Evolutionary conservation across 2,113 vertebrate genomes (phyloP).

Genomic region (Entomyzon cyanotis): DNA sequence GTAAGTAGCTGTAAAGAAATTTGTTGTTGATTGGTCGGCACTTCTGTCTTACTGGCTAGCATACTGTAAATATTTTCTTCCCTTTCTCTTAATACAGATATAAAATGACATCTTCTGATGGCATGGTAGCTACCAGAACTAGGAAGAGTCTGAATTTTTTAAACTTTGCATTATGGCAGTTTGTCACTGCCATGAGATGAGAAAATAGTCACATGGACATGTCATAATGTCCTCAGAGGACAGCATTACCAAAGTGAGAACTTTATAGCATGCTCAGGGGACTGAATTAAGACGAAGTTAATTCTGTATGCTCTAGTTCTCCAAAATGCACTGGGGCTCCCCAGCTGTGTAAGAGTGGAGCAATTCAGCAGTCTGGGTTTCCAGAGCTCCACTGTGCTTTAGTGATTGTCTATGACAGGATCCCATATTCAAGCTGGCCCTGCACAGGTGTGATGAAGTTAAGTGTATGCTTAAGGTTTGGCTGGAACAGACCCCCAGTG

Average conservation of each 20-base stretch:
- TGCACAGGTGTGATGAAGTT: background rate
- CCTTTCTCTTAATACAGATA: background rate
- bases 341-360: background rate
- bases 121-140: background rate
- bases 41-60: background rate
- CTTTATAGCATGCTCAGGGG: background rate
- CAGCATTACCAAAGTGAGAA: background rate
- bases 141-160: background rate
- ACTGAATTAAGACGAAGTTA: background rate
- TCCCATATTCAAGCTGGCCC: background rate
- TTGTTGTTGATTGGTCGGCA: background rate
- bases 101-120: background rate
- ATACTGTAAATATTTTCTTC: background rate
- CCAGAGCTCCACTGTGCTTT: background rate
- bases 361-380: background rate
- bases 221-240: background rate
- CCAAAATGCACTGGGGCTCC: background rate
- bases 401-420: background rate
- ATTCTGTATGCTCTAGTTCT: constrained; percentile 29
- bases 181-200: background rate
- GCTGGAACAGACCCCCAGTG: background rate
- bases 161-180: background rate
- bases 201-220: background rate
- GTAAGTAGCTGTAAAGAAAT: constrained; percentile 3
- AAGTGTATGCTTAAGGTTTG: background rate